Conservation (phyloP, 2,113 vertebrate genomes). For the Patagioenas fasciata region DNA sequence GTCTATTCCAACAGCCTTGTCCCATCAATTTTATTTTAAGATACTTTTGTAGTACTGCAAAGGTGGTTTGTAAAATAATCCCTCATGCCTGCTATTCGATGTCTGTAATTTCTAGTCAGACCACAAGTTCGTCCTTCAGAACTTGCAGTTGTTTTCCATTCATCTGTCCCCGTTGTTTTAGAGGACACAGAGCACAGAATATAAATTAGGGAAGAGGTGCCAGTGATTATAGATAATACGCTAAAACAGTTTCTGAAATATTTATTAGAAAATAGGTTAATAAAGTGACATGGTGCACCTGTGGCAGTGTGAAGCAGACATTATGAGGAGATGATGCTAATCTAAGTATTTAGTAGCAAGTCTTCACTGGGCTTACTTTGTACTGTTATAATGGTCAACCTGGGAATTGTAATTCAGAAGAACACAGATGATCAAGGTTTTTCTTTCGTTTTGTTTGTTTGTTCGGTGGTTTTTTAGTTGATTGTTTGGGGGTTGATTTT, state of each 20-base stretch:
- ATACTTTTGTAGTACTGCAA: background rate
- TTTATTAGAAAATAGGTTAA: constrained; percentile 45
- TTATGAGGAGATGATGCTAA: constrained; percentile 33
- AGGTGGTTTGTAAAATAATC: background rate
- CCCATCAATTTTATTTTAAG: background rate
- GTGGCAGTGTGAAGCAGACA: background rate
- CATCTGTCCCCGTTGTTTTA: background rate
- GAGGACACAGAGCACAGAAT: background rate
- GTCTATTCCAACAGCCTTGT: background rate
- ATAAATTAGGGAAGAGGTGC: background rate
- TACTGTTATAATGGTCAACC: background rate
- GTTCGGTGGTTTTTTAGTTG: background rate
- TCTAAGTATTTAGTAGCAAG: background rate
- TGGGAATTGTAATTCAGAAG: background rate
- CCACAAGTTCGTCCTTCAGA: constrained; percentile 21
- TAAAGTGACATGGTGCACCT: constrained; percentile 5
- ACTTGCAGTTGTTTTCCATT: background rate
- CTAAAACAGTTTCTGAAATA: background rate
- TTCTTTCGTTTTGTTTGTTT: background rate
- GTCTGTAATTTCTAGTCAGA: background rate
- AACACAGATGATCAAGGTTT: background rate
- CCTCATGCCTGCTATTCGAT: fast-evolving
- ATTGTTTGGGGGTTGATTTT: no score
- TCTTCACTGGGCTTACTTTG: constrained; percentile 16
- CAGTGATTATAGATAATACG: constrained; percentile 12